A percentile compares a stretch with the other conserved stretches of the same genome.
Conservation (phyloP, 2,113 vertebrate genomes). For the Suricata suricatta region DNA sequence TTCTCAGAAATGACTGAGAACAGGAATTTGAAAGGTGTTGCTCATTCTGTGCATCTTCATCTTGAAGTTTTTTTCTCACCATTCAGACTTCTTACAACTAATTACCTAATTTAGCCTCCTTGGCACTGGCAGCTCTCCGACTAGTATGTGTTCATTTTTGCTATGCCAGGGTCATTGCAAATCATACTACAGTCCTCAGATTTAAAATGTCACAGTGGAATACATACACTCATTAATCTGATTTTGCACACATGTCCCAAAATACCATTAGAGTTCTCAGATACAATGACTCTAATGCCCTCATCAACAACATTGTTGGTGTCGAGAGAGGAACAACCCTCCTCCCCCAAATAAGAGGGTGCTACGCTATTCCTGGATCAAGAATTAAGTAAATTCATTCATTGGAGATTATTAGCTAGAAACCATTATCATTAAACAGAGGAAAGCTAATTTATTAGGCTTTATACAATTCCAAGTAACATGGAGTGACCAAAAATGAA, state of each 20-base stretch:
- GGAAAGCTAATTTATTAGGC: neutral
- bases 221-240: neutral
- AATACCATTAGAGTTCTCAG: neutral
- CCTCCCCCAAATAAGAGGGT: neutral
- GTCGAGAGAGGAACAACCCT: neutral
- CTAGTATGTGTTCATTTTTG: neutral
- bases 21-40: neutral
- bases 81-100: neutral
- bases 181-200: neutral
- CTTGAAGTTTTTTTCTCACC: neutral
- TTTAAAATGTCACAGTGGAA: constrained; percentile 1
- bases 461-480: neutral
- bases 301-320: neutral
- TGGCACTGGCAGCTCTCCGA: neutral
- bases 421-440: neutral
- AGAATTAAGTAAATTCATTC: constrained; percentile 11
- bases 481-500: neutral
- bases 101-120: neutral
- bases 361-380: neutral
- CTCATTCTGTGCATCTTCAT: neutral
- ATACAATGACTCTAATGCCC: neutral
- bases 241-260: neutral
- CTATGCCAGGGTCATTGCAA: neutral
- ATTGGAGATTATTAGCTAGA: neutral
- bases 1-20: neutral